Percentiles rank a stretch among this genome's conserved stretches.
Conservation (phyloP, 2,888 invertebrate genomes). For the Habroteleia sp. region DNA sequence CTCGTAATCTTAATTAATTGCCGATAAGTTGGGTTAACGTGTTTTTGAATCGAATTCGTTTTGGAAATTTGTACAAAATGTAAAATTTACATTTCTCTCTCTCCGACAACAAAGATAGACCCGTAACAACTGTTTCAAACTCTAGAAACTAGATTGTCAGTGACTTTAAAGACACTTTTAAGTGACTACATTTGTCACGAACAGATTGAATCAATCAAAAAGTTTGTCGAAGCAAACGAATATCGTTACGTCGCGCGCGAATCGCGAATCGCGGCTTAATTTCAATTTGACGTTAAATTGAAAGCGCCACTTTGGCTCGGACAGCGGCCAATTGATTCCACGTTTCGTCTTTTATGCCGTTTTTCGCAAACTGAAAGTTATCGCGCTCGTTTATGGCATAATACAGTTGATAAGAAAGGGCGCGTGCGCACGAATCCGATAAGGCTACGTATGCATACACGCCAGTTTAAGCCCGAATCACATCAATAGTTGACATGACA, state of each 20-base stretch:
- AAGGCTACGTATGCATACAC: slow-evolving; percentile 13
- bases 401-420: slow-evolving; percentile 29
- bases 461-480: slow-evolving; percentile 5
- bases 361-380: slow-evolving; percentile 8
- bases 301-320: slow-evolving; percentile 14
- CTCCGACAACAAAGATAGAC: too few relatives aligned
- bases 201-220: slow-evolving; percentile 30
- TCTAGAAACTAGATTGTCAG: too few relatives aligned
- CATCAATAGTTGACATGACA: slow-evolving; percentile 40
- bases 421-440: slow-evolving; percentile 37
- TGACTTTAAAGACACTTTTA: slow-evolving; percentile 23
- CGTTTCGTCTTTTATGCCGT: slow-evolving; percentile 1
- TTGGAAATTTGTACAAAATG: too few relatives aligned
- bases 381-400: slow-evolving; percentile 13
- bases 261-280: slow-evolving; percentile 19
- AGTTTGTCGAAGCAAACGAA: slow-evolving; percentile 20
- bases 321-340: slow-evolving; percentile 9
- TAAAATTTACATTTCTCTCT: too few relatives aligned
- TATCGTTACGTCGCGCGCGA: slow-evolving; percentile 7
- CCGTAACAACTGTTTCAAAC: too few relatives aligned
- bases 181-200: slow-evolving; percentile 38
- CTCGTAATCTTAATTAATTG: too few relatives aligned
- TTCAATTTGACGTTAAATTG: slow-evolving; percentile 21
- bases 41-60: too few relatives aligned
- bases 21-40: too few relatives aligned